These are phyloP conservation scores for Phymatocera aterrima DNA, from an alignment of 2,888 invertebrate genomes.

Conservation along the genomic window DNA sequence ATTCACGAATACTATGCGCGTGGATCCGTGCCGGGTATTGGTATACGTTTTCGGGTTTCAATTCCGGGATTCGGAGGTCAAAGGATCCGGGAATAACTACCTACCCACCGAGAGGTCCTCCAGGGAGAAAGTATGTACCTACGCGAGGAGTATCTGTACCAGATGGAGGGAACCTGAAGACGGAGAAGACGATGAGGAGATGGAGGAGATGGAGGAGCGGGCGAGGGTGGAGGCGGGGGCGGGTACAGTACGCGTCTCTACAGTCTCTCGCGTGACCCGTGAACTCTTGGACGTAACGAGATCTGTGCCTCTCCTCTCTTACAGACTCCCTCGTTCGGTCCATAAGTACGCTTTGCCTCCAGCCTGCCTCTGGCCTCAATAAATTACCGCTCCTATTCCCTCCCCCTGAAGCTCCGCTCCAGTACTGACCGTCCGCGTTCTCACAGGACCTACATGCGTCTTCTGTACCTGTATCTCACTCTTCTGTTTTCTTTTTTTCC, in stretches of 20 bases:
- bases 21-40: too few species aligned
- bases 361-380: slow-evolving; percentile 66
- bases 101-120: too few species aligned
- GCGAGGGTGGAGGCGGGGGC: slow-evolving; percentile 39
- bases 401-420: slow-evolving; percentile 17
- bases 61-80: slow-evolving; percentile 46
- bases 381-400: slow-evolving; percentile 65
- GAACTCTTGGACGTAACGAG: slow-evolving; percentile 70
- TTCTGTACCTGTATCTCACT: too few species aligned
- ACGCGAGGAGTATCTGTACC: slow-evolving; percentile 49
- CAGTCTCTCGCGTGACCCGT: slow-evolving; percentile 70
- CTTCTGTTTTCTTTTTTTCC: slow-evolving; percentile 49
- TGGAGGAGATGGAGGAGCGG: slow-evolving; percentile 11
- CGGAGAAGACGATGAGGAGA: too few species aligned
- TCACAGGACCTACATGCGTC: slow-evolving; percentile 55
- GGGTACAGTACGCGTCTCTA: slow-evolving; percentile 58
- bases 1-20: too few species aligned
- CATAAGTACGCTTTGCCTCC: slow-evolving; percentile 40
- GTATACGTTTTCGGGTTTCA: slow-evolving; percentile 37
- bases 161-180: too few species aligned
- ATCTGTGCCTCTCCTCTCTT: slow-evolving; percentile 54
- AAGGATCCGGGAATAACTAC: slow-evolving; percentile 10
- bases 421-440: slow-evolving; percentile 47
- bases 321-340: slow-evolving; percentile 47
- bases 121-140: slow-evolving; percentile 17